phyloP scores from a whole-genome alignment of 2,888 invertebrate genomes.

The Xanthia icteritia region DNA sequence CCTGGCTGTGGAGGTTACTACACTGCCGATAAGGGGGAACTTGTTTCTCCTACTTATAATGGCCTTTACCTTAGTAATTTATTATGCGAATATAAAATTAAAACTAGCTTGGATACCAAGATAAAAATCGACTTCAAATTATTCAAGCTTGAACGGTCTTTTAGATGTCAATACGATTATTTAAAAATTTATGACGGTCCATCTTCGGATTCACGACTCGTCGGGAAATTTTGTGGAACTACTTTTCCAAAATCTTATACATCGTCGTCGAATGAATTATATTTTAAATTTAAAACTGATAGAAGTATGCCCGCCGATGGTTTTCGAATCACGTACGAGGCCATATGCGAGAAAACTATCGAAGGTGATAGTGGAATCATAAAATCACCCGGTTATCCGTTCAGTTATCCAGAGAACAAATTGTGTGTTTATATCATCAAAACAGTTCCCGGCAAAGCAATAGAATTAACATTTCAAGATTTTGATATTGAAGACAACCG shows the following conservation, averaged over 20 bases:
- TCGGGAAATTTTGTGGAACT: conserved; percentile 95
- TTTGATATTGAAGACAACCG: conserved; percentile 91
- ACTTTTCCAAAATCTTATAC: conserved; percentile 90
- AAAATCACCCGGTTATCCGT: conserved; percentile 94
- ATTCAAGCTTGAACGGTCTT: conserved; percentile 92
- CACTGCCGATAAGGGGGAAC: conserved; percentile 91
- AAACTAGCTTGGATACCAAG: conserved; percentile 91
- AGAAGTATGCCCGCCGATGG: conserved; percentile 76
- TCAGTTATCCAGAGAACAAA: conserved; percentile 91
- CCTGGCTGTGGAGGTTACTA: conserved; percentile 96
- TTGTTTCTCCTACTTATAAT: conserved; percentile 91
- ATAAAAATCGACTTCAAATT: conserved; percentile 92
- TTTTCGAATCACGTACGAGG: conserved; percentile 80
- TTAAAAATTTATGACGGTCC: conserved; percentile 92
- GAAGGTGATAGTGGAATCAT: conserved; percentile 91
- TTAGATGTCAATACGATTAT: conserved; percentile 91
- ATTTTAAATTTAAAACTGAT: conserved; percentile 89
- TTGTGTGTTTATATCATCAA: conserved; percentile 93
- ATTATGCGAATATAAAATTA: conserved; percentile 95
- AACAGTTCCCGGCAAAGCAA: conserved; percentile 91
- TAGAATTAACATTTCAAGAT: conserved; percentile 92
- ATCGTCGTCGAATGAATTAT: conserved; percentile 91
- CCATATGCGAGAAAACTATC: conserved; percentile 84
- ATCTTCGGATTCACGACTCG: conserved; percentile 90
- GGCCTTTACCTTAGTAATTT: conserved; percentile 90